A percentile compares a stretch with the other conserved stretches of the same genome.
phyloP scores from a whole-genome alignment of 2,113 vertebrate genomes.

The Strix aluco region DNA sequence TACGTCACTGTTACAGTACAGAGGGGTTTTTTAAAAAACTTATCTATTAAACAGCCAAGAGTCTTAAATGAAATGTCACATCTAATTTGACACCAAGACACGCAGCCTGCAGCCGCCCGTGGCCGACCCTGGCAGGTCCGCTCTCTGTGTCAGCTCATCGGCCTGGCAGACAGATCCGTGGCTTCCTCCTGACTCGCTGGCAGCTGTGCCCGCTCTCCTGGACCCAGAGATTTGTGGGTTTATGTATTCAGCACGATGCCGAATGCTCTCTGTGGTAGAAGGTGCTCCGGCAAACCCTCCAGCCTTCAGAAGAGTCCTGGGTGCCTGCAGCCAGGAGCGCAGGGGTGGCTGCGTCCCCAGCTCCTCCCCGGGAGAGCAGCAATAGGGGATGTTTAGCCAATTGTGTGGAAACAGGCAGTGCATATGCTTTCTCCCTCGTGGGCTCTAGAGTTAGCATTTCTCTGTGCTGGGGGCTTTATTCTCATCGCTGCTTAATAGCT shows the following conservation, averaged over 20 bases:
- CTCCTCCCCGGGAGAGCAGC: too few relatives aligned
- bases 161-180: too few relatives aligned
- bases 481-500: background rate
- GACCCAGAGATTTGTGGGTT: background rate
- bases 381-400: too few relatives aligned
- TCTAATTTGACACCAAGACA: background rate
- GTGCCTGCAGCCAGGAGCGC: too few relatives aligned
- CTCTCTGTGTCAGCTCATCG: background rate
- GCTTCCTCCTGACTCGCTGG: too few relatives aligned
- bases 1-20: background rate
- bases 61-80: slow-evolving; percentile 31
- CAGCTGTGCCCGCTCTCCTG: too few relatives aligned
- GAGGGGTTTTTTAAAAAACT: background rate
- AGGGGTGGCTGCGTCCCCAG: too few relatives aligned
- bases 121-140: background rate
- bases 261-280: background rate
- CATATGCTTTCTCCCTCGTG: too few relatives aligned
- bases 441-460: too few relatives aligned
- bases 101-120: background rate
- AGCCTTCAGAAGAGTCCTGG: background rate
- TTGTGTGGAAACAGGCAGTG: too few relatives aligned
- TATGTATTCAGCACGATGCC: background rate
- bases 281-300: background rate
- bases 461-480: too few relatives aligned
- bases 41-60: background rate